Evolutionary conservation across 2,797 vertebrate genomes (phyloP).

Genomic region (Trachops cirrhosus): DNA sequence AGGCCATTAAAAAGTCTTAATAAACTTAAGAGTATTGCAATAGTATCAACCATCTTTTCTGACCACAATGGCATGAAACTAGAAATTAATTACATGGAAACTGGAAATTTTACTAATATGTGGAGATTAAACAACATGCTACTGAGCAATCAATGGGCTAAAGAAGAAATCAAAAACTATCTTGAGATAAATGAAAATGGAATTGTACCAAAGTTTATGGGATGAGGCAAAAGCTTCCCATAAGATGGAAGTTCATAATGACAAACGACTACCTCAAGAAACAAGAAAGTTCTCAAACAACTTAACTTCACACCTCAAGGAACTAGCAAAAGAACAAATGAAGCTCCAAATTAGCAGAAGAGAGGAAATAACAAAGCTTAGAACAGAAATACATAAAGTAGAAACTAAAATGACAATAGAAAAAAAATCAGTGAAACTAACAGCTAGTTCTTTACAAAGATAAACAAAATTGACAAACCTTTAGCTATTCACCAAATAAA

Average conservation of each 20-base stretch:
- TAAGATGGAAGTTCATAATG: background rate
- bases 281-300: background rate
- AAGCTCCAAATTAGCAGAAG: background rate
- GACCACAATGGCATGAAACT: background rate
- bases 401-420: background rate
- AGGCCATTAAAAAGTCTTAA: background rate
- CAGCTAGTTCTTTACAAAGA: background rate
- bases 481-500: background rate
- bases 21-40: background rate
- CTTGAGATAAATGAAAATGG: background rate
- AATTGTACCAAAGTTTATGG: background rate
- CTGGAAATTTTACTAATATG: background rate
- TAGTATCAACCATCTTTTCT: background rate
- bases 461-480: background rate
- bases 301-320: background rate
- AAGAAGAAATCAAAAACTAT: background rate
- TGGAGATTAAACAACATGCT: background rate
- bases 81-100: background rate
- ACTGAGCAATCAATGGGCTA: background rate
- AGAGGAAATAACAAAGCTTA: background rate
- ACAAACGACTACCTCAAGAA: background rate
- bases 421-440: background rate
- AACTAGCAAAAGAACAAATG: background rate
- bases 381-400: background rate
- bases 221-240: background rate